phyloP scores from a whole-genome alignment of 2,888 invertebrate genomes.

The Ophion costatus region DNA sequence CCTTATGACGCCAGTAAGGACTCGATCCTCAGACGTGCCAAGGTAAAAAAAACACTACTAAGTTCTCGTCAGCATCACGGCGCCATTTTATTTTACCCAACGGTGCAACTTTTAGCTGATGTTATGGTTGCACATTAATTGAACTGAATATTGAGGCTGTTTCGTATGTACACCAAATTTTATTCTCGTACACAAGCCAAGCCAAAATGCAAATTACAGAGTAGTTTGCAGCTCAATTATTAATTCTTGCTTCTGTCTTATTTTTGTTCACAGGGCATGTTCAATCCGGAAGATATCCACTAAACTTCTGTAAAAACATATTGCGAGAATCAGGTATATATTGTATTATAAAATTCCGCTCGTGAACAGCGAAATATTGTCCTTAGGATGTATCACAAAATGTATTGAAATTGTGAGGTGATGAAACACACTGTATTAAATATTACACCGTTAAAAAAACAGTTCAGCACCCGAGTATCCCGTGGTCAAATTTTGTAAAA shows the following conservation, averaged over 20 bases:
- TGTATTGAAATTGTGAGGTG: constrained; percentile 44
- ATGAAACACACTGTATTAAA: constrained; percentile 46
- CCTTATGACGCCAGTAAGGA: constrained; percentile 99
- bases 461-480: not conserved
- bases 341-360: constrained; percentile 56
- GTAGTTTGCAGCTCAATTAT: too few species aligned
- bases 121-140: not conserved
- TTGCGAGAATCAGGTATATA: constrained; percentile 47
- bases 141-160: not conserved
- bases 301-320: constrained; percentile 68
- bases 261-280: constrained; percentile 89
- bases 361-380: constrained; percentile 29
- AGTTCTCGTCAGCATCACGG: not conserved
- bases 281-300: constrained; percentile 92
- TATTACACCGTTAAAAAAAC: not conserved
- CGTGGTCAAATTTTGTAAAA: not conserved
- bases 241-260: not conserved
- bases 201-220: constrained; percentile 15
- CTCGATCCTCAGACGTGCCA: constrained; percentile 97
- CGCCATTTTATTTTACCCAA: not conserved
- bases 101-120: not conserved
- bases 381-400: constrained; percentile 43
- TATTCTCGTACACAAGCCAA: not conserved
- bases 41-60: constrained; percentile 85
- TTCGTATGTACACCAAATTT: not conserved